These are phyloP conservation scores for Azemiops feae DNA, from an alignment of 2,113 vertebrate species.

Conservation along the genomic window DNA sequence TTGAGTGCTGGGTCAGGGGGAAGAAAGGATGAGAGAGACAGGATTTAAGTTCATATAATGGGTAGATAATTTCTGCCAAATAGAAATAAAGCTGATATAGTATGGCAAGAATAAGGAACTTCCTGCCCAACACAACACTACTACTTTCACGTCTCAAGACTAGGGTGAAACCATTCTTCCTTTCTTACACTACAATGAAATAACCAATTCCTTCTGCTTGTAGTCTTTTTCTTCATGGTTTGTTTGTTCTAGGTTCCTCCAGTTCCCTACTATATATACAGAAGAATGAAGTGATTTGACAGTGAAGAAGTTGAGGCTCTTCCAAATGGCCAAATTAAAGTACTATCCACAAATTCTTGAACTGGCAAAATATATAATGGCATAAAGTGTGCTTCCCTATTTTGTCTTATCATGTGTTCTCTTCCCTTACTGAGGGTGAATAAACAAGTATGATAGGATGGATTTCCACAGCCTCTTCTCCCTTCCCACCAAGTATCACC, in stretches of 20 bases:
- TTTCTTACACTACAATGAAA: background rate
- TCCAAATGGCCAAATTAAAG: background rate
- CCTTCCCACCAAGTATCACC: background rate
- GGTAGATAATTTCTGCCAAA: background rate
- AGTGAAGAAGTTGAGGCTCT: background rate
- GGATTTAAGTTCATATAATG: background rate
- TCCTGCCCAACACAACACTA: no score
- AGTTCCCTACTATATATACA: no score
- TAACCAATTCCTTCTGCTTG: background rate
- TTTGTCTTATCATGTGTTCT: background rate
- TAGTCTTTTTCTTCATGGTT: background rate
- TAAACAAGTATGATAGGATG: background rate
- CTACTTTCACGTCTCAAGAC: background rate
- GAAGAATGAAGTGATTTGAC: background rate
- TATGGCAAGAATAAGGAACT: background rate
- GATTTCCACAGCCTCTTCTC: background rate
- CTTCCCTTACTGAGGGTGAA: background rate
- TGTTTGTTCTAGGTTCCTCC: no score
- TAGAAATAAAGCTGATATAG: background rate
- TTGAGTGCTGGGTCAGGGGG: slow-evolving; percentile 38
- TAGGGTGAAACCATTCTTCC: background rate
- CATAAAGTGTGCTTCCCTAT: background rate
- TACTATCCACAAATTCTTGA: background rate
- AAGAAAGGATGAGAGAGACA: background rate
- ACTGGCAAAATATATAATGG: background rate